Percentiles rank a stretch among this genome's conserved stretches.
Conservation (phyloP, 2,113 vertebrate species). For the Bathybates hornii region DNA sequence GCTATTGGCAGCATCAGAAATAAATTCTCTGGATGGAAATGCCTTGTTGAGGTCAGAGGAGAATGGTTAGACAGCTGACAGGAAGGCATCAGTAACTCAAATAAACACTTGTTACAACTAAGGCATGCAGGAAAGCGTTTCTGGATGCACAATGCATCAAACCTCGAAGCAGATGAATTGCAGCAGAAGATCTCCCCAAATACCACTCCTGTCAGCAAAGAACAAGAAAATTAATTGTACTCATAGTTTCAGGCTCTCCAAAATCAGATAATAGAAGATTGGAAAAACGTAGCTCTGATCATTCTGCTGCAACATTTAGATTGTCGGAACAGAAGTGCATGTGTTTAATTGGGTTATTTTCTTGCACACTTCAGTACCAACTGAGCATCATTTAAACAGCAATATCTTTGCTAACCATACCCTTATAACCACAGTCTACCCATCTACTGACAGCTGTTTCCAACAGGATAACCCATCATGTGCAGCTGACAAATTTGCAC, state of each 20-base stretch:
- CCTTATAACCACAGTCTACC: not conserved
- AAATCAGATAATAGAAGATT: not conserved
- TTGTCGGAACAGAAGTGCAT: not conserved
- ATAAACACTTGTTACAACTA: rapidly evolving
- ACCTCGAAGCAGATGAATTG: rapidly evolving
- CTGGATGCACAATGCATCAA: not conserved
- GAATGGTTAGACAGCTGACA: not conserved
- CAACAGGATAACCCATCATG: rapidly evolving
- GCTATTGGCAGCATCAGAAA: rapidly evolving
- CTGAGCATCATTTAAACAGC: not conserved
- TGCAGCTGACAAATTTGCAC: not conserved
- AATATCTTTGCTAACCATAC: not conserved
- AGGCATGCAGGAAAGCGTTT: rapidly evolving
- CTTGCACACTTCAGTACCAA: not conserved
- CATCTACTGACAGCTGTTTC: not conserved
- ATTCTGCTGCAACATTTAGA: not conserved
- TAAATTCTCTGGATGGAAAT: not conserved
- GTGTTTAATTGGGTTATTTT: not conserved
- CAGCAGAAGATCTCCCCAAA: not conserved
- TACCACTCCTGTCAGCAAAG: not conserved
- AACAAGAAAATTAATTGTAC: not conserved
- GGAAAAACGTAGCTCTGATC: rapidly evolving
- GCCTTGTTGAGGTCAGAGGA: not conserved
- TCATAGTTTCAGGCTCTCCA: rapidly evolving
- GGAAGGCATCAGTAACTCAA: not conserved